Evolutionary conservation across 2,797 vertebrate species (phyloP).

Genomic region (Smutsia temminckii): DNA sequence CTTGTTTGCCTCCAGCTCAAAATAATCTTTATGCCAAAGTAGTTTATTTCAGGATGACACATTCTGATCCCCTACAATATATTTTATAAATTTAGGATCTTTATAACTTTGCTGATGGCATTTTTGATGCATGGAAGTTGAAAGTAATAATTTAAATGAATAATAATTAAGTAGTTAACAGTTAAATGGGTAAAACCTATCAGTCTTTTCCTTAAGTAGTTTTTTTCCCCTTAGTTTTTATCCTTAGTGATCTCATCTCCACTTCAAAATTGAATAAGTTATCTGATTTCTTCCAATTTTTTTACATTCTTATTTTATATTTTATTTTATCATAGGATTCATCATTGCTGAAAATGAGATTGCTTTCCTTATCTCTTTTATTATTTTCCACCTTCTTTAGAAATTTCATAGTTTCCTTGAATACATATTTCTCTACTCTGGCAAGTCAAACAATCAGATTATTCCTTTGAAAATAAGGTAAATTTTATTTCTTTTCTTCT

Average conservation of each 20-base stretch:
- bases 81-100: neutral
- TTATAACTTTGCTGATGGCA: neutral
- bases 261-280: neutral
- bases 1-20: neutral
- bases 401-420: conserved; percentile 32
- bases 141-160: conserved; percentile 22
- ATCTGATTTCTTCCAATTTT: neutral
- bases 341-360: neutral
- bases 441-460: neutral
- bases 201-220: neutral
- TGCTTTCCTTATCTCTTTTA: neutral
- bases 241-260: neutral
- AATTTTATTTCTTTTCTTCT: neutral
- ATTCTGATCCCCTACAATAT: neutral
- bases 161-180: neutral
- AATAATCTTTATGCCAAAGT: neutral
- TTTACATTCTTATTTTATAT: conserved; percentile 1
- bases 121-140: conserved; percentile 27
- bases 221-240: neutral
- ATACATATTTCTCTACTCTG: neutral
- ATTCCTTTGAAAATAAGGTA: conserved; percentile 15
- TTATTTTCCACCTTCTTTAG: conserved; percentile 33
- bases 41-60: neutral
- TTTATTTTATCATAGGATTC: neutral
- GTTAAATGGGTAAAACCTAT: neutral